Evolutionary conservation across 1,140 invertebrate genomes (phyloP), one percentile per base, ranked within the genome.

Genomic region (Drosophila baimaii): DNA sequence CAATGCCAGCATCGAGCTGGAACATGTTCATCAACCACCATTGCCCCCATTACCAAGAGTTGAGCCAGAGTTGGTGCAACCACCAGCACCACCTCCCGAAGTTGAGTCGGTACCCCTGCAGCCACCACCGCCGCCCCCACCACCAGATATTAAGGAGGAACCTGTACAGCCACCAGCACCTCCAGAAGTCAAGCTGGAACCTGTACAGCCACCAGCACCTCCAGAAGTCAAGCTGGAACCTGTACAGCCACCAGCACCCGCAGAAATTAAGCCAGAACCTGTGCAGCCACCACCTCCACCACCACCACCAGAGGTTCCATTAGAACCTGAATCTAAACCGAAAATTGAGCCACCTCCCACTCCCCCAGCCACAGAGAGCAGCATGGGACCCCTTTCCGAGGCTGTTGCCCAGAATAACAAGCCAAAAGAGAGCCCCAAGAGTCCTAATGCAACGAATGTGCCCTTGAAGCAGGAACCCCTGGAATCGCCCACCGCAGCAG

Each of bases 141-240:
- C 61, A 33, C 12, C 17, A 19, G n/a, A 33, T 19, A 3, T 44
- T 31, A 27, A 49, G 19, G 23, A 44, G 6, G 51, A 54, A 35
- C 57, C 63, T 49, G 58, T 33, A 21, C 27, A 23, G 58, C 70
- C 68, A 17, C 55, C 68, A 12, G 29, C 69, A 19, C 74, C 76
- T 8, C 19, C 37, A 31, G 23, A 57, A 8, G n/a, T 44, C n/a
- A 73, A 70, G 7, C 12, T 29, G 4, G 29, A 35, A 10, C 31
- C 41, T 6, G 5, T 3, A 5, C 63, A 27, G 2, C 61, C 44
- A 25, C 12, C 51, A 23, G 41, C 39, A 8, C 37, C 46, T 12
- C 19, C 23, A 25, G n/a, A 51, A 8, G n/a, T 46, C 3, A 61
- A 77, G 15, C 23, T 19, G 4, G 49, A 33, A 21, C 29, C 58